phyloP scores from a whole-genome alignment of 2,888 invertebrate genomes.

The Prosopocoilus inquinatus region DNA sequence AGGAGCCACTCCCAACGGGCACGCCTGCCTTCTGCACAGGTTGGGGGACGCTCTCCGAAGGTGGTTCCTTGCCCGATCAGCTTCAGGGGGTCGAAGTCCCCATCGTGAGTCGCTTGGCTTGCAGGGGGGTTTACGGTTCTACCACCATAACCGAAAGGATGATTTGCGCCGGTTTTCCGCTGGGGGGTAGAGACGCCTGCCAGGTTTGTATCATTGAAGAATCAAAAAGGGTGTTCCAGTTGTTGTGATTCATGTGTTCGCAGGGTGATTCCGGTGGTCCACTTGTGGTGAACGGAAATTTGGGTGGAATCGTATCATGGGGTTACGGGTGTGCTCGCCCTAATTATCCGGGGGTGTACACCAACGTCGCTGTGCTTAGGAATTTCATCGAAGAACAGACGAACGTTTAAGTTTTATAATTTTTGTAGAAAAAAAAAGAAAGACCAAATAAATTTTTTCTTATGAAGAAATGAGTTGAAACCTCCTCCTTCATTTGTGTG shows the following conservation, averaged over 20 bases:
- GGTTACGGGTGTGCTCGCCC: not conserved
- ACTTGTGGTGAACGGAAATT: slow-evolving; percentile 53
- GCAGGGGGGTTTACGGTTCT: slow-evolving; percentile 15
- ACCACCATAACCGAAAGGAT: slow-evolving; percentile 48
- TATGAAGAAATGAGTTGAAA: no score
- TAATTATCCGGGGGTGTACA: not conserved
- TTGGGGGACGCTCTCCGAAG: slow-evolving; percentile 20
- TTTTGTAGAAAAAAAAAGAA: no score
- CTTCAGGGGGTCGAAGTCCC: slow-evolving; percentile 26
- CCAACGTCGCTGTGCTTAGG: not conserved
- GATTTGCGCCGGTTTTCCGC: slow-evolving; percentile 54
- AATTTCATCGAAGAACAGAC: not conserved
- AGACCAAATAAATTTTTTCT: no score
- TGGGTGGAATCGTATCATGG: not conserved
- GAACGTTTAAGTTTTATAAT: no score
- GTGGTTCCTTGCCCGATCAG: slow-evolving; percentile 15
- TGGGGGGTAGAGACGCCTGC: slow-evolving; percentile 15
- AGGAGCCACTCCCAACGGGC: slow-evolving; percentile 7
- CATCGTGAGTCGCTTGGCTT: slow-evolving; percentile 21
- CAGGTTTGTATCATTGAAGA: not conserved
- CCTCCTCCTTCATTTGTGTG: no score
- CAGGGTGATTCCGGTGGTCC: slow-evolving; percentile 73
- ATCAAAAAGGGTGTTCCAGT: no score
- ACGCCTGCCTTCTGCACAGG: slow-evolving; percentile 11
- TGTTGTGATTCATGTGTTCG: no score